Evolutionary conservation across 2,888 invertebrate genomes (phyloP).

Genomic region (Psylliodes chrysocephalus): DNA sequence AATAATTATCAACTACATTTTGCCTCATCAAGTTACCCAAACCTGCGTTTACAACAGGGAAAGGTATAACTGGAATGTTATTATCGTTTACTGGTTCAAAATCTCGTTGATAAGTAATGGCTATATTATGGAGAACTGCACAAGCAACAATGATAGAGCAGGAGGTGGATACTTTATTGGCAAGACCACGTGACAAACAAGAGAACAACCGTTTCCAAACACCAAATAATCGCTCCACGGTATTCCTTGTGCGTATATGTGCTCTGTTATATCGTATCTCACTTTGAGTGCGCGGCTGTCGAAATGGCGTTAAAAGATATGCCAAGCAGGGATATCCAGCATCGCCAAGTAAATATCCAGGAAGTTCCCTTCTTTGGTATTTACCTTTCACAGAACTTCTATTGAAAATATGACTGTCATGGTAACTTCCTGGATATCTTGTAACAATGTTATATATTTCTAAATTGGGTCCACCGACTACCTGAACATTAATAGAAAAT

Average conservation of each 20-base stretch:
- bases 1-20: neutral
- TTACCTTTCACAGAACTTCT: conserved; percentile 25
- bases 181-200: too few species aligned
- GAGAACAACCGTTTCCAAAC: too few species aligned
- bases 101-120: too few species aligned
- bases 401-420: conserved; percentile 19
- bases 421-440: conserved; percentile 18
- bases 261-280: conserved; percentile 4
- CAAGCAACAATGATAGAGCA: neutral
- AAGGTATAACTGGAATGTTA: too few species aligned
- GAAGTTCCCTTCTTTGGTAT: conserved; percentile 24
- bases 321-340: neutral
- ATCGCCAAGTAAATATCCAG: neutral
- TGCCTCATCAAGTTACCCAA: neutral
- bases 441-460: conserved; percentile 23
- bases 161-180: neutral
- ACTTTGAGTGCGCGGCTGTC: neutral
- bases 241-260: too few species aligned
- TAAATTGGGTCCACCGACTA: neutral
- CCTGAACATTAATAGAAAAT: conserved; percentile 6
- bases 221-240: neutral
- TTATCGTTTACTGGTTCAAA: too few species aligned
- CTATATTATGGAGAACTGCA: too few species aligned
- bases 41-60: too few species aligned
- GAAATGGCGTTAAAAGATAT: too few species aligned